Conservation (phyloP, 2,888 invertebrate genomes). For the Plemyria rubiginata region DNA sequence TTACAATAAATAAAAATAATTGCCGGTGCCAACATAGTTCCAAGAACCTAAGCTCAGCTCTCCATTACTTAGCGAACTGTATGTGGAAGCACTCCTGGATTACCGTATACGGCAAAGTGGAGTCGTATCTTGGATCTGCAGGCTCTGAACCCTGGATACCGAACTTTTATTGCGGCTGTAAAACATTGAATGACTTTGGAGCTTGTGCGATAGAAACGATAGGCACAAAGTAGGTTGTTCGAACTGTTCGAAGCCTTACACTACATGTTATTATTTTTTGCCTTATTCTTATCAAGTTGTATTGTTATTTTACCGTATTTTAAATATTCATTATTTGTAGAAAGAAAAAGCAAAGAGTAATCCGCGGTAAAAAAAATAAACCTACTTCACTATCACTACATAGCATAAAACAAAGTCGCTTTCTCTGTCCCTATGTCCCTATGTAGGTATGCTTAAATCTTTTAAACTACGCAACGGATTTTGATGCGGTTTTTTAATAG, state of each 20-base stretch:
- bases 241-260: neutral
- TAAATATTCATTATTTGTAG: too few relatives aligned
- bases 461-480: too few relatives aligned
- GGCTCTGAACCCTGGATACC: slow-evolving; percentile 55
- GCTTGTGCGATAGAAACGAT: slow-evolving; percentile 27
- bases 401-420: too few relatives aligned
- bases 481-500: too few relatives aligned
- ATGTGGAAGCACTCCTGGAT: slow-evolving; percentile 54
- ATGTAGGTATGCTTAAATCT: too few relatives aligned
- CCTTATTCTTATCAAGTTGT: too few relatives aligned
- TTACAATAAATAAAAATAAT: slow-evolving; percentile 32
- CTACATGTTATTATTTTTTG: neutral
- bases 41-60: slow-evolving; percentile 35
- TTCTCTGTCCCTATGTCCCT: too few relatives aligned
- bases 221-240: slow-evolving; percentile 37
- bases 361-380: too few relatives aligned
- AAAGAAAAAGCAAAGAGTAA: too few relatives aligned
- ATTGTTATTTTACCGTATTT: too few relatives aligned
- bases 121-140: slow-evolving; percentile 54
- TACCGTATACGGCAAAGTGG: slow-evolving; percentile 55
- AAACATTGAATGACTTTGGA: slow-evolving; percentile 49
- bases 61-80: slow-evolving; percentile 45
- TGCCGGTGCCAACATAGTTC: slow-evolving; percentile 20
- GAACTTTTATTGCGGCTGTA: slow-evolving; percentile 63
- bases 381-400: too few relatives aligned